phyloP scores from a whole-genome alignment of 2,797 vertebrate genomes.

The Rhinichthys osculus region DNA sequence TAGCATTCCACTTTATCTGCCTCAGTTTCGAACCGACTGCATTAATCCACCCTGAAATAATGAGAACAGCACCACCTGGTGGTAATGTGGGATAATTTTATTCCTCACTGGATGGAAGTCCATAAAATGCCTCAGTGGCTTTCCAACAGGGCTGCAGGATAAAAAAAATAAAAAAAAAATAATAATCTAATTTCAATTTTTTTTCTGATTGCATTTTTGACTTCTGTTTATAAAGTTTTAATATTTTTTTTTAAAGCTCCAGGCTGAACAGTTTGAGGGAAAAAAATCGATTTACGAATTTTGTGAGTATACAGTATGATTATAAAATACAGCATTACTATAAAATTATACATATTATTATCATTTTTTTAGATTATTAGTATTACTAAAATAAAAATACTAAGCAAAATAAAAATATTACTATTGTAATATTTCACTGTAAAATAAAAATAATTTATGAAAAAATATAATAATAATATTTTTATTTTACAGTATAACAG shows the following conservation, averaged over 20 bases:
- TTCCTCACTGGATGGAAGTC: constrained; percentile 1
- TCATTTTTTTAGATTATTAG: not conserved
- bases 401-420: not conserved
- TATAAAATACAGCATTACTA: not conserved
- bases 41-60: constrained; percentile 69
- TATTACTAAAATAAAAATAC: not conserved
- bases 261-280: not conserved
- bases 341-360: not conserved
- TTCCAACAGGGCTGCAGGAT: not conserved
- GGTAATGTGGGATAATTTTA: constrained; percentile 40
- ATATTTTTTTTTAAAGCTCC: not conserved
- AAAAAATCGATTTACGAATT: not conserved
- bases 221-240: not conserved
- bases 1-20: constrained; percentile 82
- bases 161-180: too few species aligned
- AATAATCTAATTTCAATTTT: not conserved
- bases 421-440: not conserved
- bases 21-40: constrained; percentile 84
- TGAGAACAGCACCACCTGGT: constrained; percentile 55
- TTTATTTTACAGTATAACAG: not conserved
- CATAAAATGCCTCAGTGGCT: constrained; percentile 29
- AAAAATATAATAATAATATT: not conserved
- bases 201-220: not conserved
- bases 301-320: not conserved
- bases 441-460: not conserved